Conservation (phyloP, 2,888 invertebrate genomes). For the Meandrusa payeni region DNA sequence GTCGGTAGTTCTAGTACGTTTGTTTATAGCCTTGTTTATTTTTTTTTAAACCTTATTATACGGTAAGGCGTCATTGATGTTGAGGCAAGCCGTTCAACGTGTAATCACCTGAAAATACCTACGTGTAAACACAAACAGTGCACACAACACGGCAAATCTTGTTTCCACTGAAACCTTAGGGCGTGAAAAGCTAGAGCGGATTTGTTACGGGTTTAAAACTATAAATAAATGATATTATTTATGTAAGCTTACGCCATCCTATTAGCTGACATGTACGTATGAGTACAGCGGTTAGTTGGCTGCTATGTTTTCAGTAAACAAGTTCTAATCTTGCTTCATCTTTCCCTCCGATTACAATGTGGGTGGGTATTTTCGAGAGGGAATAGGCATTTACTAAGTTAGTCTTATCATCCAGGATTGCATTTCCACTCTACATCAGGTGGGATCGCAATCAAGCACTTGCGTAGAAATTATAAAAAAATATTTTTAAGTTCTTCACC, state of each 20-base stretch:
- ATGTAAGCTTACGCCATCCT: constrained; percentile 11
- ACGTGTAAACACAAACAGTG: constrained; percentile 22
- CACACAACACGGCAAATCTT: constrained; percentile 23
- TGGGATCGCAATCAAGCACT: too few species aligned
- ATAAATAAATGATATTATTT: constrained; percentile 15
- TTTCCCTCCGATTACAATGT: too few species aligned
- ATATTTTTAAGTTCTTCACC: too few species aligned
- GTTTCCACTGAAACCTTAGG: constrained; percentile 23
- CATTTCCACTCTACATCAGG: too few species aligned
- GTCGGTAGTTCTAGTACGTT: too few species aligned
- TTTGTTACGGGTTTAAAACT: constrained; percentile 17
- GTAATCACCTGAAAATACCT: constrained; percentile 23
- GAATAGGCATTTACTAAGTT: too few species aligned
- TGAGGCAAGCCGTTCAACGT: constrained; percentile 19
- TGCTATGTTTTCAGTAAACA: too few species aligned
- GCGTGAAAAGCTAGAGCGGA: constrained; percentile 19
- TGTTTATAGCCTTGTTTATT: constrained; percentile 13
- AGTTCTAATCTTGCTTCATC: too few species aligned
- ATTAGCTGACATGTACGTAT: not conserved
- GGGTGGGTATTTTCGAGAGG: too few species aligned
- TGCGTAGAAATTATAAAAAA: too few species aligned
- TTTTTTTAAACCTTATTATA: constrained; percentile 19
- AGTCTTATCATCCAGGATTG: too few species aligned
- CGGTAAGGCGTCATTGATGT: constrained; percentile 13
- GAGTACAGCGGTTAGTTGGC: too few species aligned